phyloP scores from a whole-genome alignment of 2,113 vertebrate species.

The Pachyramphus minor region DNA sequence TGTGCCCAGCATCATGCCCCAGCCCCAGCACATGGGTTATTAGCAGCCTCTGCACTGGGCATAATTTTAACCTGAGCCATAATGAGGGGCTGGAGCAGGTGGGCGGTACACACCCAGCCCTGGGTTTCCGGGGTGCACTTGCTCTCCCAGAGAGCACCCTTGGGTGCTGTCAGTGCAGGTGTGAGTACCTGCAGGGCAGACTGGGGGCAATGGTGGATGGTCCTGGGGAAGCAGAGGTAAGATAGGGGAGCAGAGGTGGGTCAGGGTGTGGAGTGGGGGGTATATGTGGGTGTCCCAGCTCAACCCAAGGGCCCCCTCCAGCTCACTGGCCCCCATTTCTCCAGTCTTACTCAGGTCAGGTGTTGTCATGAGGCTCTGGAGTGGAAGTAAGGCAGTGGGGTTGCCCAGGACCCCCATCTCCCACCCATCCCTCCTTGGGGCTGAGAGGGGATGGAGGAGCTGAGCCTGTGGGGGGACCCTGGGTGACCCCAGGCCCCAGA shows the following conservation, averaged over 20 bases:
- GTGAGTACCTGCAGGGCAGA: neutral
- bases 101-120: neutral
- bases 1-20: accelerated
- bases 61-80: slow-evolving; percentile 46
- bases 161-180: neutral
- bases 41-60: neutral
- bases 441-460: neutral
- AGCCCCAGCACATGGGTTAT: neutral
- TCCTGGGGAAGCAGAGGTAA: neutral
- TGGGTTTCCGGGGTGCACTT: neutral
- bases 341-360: neutral
- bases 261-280: too few relatives aligned
- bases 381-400: neutral
- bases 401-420: neutral
- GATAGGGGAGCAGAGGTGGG: accelerated
- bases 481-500: neutral
- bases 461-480: too few relatives aligned
- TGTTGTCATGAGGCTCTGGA: neutral
- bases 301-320: accelerated
- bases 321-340: neutral
- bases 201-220: accelerated
- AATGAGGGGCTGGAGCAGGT: neutral
- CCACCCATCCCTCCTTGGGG: neutral
- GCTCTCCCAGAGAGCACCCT: neutral
- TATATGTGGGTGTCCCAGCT: accelerated